Evolutionary conservation across 2,113 vertebrate genomes (phyloP).

Genomic region (Vulpes vulpes): DNA sequence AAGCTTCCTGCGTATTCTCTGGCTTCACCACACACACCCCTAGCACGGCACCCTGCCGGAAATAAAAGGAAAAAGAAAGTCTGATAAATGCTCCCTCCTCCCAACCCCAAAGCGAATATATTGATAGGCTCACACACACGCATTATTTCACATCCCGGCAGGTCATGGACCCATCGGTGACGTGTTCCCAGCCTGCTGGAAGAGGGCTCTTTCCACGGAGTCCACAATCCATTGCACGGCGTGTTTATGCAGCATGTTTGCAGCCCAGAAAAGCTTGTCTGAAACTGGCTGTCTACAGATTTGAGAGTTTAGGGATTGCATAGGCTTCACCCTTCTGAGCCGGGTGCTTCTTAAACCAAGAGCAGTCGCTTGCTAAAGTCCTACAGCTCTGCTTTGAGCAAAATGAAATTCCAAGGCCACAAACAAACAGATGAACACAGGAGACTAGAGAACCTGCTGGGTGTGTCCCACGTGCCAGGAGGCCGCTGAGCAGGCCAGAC

Average conservation of each 20-base stretch:
- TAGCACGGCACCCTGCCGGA: rapidly evolving
- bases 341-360: too few species aligned
- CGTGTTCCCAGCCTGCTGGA: neutral
- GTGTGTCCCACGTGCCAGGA: rapidly evolving
- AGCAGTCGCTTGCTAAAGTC: rapidly evolving
- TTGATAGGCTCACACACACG: rapidly evolving
- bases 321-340: rapidly evolving
- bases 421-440: neutral
- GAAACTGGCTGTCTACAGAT: rapidly evolving
- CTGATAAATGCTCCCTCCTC: too few species aligned
- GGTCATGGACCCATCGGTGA: neutral
- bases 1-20: rapidly evolving
- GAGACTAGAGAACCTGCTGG: rapidly evolving
- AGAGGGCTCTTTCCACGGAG: neutral
- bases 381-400: neutral
- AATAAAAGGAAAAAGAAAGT: neutral
- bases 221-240: rapidly evolving
- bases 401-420: neutral
- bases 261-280: neutral
- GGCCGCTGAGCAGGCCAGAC: neutral
- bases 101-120: neutral
- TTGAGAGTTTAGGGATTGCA: rapidly evolving
- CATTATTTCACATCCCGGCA: too few species aligned
- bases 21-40: neutral
- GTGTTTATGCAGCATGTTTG: neutral